Evolutionary conservation across 2,113 vertebrate genomes (phyloP).

Genomic region (Ophthalmolycus amberensis): DNA sequence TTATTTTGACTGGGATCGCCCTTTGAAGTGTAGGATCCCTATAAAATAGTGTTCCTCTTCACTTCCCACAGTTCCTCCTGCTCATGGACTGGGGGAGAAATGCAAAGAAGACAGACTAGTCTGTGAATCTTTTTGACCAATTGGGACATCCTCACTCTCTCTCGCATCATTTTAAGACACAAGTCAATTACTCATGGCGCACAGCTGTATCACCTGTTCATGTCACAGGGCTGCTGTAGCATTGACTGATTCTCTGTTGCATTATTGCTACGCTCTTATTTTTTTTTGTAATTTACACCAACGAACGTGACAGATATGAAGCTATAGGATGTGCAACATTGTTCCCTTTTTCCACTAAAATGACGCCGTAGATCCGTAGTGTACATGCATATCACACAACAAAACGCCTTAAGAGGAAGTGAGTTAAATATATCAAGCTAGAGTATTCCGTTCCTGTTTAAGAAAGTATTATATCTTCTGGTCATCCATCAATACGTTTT

Average conservation of each 20-base stretch:
- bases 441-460: conserved; percentile 11
- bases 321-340: conserved; percentile 37
- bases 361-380: conserved; percentile 21
- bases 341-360: conserved; percentile 43
- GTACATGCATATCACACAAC: conserved; percentile 24
- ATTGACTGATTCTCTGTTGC: conserved; percentile 24
- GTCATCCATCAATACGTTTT: conserved; percentile 36
- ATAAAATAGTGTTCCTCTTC: neutral
- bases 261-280: conserved; percentile 40
- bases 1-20: conserved; percentile 1
- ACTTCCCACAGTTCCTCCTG: neutral
- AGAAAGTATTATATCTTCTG: conserved; percentile 20
- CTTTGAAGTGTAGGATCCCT: neutral
- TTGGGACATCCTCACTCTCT: neutral
- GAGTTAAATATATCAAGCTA: conserved; percentile 15
- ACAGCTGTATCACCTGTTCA: conserved; percentile 17
- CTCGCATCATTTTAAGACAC: neutral
- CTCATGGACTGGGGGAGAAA: neutral
- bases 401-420: conserved; percentile 18
- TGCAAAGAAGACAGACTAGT: neutral
- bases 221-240: conserved; percentile 10
- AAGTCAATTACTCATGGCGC: neutral
- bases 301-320: conserved; percentile 36
- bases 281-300: conserved; percentile 10
- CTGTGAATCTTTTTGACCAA: conserved; percentile 3